Percentiles rank a stretch among this genome's conserved stretches.
Conservation (phyloP, 2,888 invertebrate genomes). For the Synanthedon tipuliformis region DNA sequence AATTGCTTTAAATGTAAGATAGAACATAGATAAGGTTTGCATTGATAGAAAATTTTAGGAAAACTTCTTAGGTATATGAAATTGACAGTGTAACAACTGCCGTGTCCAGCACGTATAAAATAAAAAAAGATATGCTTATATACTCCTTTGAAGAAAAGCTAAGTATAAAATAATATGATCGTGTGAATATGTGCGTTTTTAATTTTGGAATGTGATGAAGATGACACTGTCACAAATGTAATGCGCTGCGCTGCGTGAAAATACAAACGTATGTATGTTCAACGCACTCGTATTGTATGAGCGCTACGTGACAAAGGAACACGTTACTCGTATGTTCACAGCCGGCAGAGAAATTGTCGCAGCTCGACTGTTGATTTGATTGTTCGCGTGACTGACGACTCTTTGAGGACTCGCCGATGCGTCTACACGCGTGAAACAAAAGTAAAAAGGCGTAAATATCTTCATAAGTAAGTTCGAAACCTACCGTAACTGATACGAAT, state of each 20-base stretch:
- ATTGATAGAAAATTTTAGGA: no score
- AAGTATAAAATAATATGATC: no score
- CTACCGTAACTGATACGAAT: conserved; percentile 26
- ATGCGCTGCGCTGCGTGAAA: neutral
- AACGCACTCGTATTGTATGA: conserved; percentile 5
- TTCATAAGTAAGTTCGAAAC: conserved; percentile 29
- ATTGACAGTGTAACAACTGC: no score
- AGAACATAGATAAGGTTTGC: no score
- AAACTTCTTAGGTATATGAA: no score
- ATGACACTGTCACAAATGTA: conserved; percentile 15
- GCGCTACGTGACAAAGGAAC: conserved; percentile 19
- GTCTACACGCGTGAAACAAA: neutral
- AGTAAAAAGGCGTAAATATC: conserved; percentile 21
- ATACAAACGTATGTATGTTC: neutral
- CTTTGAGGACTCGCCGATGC: neutral
- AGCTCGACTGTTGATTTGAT: conserved; percentile 36
- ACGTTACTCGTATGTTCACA: conserved; percentile 9
- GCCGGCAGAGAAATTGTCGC: conserved; percentile 39
- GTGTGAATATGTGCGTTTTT: neutral
- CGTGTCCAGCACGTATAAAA: no score
- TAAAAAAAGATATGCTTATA: no score
- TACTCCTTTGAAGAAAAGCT: no score
- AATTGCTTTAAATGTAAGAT: no score
- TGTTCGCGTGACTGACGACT: conserved; percentile 18
- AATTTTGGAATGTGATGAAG: neutral